These are phyloP conservation scores for Oedothorax gibbosus DNA, from an alignment of 1,140 invertebrate species.

Conservation along the genomic window DNA sequence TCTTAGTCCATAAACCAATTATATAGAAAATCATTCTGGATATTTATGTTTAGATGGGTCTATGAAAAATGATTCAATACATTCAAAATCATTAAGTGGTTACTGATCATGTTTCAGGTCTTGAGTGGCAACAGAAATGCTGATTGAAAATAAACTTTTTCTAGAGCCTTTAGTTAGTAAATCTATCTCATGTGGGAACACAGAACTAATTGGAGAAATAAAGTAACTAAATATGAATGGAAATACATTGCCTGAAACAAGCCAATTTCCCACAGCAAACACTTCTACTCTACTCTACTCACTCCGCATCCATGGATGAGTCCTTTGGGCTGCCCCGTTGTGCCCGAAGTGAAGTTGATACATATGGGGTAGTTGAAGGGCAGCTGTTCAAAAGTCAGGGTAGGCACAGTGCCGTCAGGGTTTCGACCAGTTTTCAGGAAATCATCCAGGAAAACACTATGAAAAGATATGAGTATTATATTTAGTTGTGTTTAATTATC, in stretches of 20 bases:
- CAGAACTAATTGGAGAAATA: too few relatives aligned
- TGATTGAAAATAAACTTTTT: too few relatives aligned
- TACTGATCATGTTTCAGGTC: too few relatives aligned
- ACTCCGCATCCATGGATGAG: conserved; percentile 76
- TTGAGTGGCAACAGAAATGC: too few relatives aligned
- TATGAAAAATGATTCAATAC: too few relatives aligned
- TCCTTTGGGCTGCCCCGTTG: conserved; percentile 75
- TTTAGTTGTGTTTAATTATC: too few relatives aligned
- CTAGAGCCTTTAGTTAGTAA: too few relatives aligned
- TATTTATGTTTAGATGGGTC: too few relatives aligned
- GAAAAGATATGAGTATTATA: neutral
- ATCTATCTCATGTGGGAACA: too few relatives aligned
- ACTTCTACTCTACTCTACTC: conserved; percentile 63
- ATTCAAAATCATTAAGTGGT: too few relatives aligned
- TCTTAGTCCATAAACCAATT: too few relatives aligned
- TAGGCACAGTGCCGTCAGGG: conserved; percentile 63
- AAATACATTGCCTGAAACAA: neutral
- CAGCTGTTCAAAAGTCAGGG: conserved; percentile 72
- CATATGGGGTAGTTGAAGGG: conserved; percentile 76
- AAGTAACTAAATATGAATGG: neutral
- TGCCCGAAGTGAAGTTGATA: conserved; percentile 76
- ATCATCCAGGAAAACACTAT: conserved; percentile 64
- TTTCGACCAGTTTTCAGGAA: conserved; percentile 65
- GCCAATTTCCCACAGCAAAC: neutral
- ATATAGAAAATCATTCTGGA: neutral